Evolutionary conservation across 2,113 vertebrate species (phyloP).

Genomic region (Isurus oxyrinchus): DNA sequence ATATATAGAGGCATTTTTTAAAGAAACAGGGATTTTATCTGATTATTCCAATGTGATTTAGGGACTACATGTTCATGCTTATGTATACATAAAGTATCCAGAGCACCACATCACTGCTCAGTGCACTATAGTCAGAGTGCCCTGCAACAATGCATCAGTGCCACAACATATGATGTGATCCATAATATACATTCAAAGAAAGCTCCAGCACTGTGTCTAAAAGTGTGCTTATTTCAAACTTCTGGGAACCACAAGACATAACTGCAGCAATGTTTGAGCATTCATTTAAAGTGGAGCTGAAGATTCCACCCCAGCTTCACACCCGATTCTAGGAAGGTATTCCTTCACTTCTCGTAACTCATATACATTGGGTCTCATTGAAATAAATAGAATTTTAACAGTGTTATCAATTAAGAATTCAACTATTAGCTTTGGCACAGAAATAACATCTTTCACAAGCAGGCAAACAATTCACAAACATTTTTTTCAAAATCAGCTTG

Average conservation of each 20-base stretch:
- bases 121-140: no score
- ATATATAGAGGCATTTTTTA: no score
- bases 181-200: not conserved
- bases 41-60: no score
- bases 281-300: not conserved
- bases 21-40: no score
- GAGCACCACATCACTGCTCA: no score
- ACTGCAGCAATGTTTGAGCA: not conserved
- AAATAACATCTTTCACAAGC: not conserved
- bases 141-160: no score
- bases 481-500: not conserved
- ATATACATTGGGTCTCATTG: not conserved
- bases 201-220: not conserved
- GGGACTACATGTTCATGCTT: no score
- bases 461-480: not conserved
- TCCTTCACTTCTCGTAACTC: not conserved
- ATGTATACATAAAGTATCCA: no score
- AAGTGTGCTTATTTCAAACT: not conserved
- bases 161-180: no score
- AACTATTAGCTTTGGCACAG: not conserved
- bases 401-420: not conserved
- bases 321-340: no score
- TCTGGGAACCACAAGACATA: no score
- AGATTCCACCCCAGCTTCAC: not conserved
- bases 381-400: not conserved